A percentile compares a stretch with the other conserved stretches of the same genome.
Conservation (phyloP, 2,888 invertebrate species). For the Apotomis capreana region DNA sequence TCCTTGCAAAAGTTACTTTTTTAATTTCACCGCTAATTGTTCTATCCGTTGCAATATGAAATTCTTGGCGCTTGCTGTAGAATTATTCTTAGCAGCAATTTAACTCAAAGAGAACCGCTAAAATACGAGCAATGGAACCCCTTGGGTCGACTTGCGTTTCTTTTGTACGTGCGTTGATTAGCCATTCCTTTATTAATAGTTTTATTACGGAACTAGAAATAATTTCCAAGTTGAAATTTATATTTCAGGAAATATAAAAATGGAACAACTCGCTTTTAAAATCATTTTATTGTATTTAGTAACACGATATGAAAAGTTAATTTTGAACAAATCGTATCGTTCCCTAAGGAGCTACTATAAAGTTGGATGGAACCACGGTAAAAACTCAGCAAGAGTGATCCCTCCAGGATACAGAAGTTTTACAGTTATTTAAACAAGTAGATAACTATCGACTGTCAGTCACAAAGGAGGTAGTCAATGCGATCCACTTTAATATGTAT, state of each 20-base stretch:
- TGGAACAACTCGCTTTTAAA: too few relatives aligned
- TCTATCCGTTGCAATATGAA: constrained; percentile 49
- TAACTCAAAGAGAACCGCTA: constrained; percentile 27
- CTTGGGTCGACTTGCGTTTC: constrained; percentile 2
- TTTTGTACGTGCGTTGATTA: constrained; percentile 16
- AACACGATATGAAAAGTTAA: too few relatives aligned
- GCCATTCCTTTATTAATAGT: background rate
- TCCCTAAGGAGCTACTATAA: too few relatives aligned
- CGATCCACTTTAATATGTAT: too few relatives aligned
- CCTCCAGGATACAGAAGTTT: too few relatives aligned
- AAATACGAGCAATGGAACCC: constrained; percentile 18
- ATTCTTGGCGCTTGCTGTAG: constrained; percentile 45
- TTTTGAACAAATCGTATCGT: too few relatives aligned
- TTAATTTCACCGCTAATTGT: constrained; percentile 47
- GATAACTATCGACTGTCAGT: too few relatives aligned
- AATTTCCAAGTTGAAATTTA: background rate
- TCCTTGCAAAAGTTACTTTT: constrained; percentile 49
- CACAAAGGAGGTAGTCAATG: too few relatives aligned
- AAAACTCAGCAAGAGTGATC: too few relatives aligned
- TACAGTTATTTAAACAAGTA: too few relatives aligned
- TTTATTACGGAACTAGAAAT: background rate
- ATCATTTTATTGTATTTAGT: too few relatives aligned
- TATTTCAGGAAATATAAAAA: background rate
- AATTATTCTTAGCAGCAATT: constrained; percentile 40
- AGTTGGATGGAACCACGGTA: too few relatives aligned